Evolutionary conservation across 2,113 vertebrate genomes (phyloP), one percentile per base, ranked within the genome.

Genomic region (Coturnix japonica): DNA sequence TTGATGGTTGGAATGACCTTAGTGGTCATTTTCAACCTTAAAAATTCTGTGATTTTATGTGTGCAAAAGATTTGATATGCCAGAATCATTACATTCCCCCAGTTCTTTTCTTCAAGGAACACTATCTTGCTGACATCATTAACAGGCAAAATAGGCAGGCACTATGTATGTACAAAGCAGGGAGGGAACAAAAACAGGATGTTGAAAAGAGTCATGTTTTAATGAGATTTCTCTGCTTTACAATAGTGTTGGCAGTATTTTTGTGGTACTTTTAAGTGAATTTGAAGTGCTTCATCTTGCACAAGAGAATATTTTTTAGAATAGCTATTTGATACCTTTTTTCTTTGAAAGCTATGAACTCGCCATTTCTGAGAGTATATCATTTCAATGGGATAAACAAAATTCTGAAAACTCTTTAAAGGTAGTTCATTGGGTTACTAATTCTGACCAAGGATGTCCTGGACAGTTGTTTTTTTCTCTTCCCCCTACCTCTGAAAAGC

Each of bases 131-230:
- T 86, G 74, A 61, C 54, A 53, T 72, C 61, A 81, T 57, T 81
- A 71, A 91, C 53, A 91, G 72, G 66, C 22, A 69, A 79, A 81
- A 91, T 41, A 86, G 77, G 59, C 31, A 72, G 72, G 84, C 16
- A 26, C 30, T 61, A 21, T 6, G 44, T 3, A 2, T 67, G 33
- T 72, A 78, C 0, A 0, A 90, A 77, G 3, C n/a, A 88, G 39
- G 14, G 61, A 85, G 88, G 65, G 86, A 84, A 81, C 0, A 0
- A 90, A 90, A 75, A 4, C 11, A 20, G 20, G 72, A 69, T 53
- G 30, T 57, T 90, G 70, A 57, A 81, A 77, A 85, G 59, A 64
- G 75, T 86, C n/a, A 14, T 17, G 23, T 19, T 71, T 26, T 37
- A 90, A 81, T 69, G 35, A 82, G 46, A 30, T 12, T 76, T 81